phyloP scores from a whole-genome alignment of 2,888 invertebrate species.

The Eupithecia inturbata region DNA sequence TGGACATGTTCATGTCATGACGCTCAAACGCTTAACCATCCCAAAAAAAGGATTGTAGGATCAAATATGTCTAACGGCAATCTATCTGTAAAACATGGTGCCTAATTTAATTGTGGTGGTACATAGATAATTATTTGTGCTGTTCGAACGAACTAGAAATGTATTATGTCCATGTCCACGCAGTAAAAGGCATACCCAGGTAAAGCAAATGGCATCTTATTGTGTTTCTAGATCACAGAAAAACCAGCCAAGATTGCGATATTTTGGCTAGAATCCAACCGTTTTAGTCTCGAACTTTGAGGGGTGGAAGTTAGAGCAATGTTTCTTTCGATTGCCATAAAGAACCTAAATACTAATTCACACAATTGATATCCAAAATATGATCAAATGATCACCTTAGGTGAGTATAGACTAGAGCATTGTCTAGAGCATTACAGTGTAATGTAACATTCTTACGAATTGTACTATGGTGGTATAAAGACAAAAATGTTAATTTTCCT shows the following conservation, averaged over 20 bases:
- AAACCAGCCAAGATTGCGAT: constrained; percentile 20
- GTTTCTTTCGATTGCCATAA: background rate
- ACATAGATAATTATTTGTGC: background rate
- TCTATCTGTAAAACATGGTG: background rate
- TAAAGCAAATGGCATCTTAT: background rate
- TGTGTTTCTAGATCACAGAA: constrained; percentile 16
- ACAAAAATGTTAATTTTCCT: too few relatives aligned
- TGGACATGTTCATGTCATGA: too few relatives aligned
- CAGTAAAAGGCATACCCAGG: background rate
- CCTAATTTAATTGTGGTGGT: background rate
- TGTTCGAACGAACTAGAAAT: background rate
- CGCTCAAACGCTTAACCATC: too few relatives aligned
- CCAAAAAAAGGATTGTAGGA: background rate
- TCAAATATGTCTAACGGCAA: background rate
- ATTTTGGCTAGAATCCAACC: constrained; percentile 31
- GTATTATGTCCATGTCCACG: background rate
- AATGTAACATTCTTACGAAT: too few relatives aligned
- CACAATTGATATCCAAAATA: background rate
- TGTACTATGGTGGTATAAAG: too few relatives aligned
- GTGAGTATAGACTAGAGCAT: too few relatives aligned
- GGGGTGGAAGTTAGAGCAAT: constrained; percentile 9
- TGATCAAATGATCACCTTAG: too few relatives aligned
- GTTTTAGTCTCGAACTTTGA: constrained; percentile 19
- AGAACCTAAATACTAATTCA: background rate
- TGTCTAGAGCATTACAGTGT: too few relatives aligned